Base-by-base conservation (phyloP, 2,113 vertebrate species). In the Leiothrix lutea region DNA sequence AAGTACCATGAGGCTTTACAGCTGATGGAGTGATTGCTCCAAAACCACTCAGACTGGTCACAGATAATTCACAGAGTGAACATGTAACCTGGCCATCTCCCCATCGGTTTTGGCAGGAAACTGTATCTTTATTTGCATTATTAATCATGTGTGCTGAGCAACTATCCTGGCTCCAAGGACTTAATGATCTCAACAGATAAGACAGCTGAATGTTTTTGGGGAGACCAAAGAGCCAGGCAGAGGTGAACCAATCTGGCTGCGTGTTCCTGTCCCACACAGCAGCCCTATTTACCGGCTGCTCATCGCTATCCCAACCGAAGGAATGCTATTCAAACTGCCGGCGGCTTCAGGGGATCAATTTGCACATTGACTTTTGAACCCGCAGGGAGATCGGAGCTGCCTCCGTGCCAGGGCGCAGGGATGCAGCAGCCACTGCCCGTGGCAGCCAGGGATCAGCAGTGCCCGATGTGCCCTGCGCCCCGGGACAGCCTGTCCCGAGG, bases 341-440 rank as follows among this genome's bases (percentile, higher is more conserved):
- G 57, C 8, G 0, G 61, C 77, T 84, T 15, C 7, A 67, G 80
- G 60, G 84, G 94, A 94, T 96, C 94, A 35, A 50, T 69, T 94
- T 94, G 73, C 86, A 89, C 25, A 0, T 71, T 78, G 92, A 80
- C 86, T 95, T 88, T 75, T 78, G 83, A 97, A 96, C 91, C 69
- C 3, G 0, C 25, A 5, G 69, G 67, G 53, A 94, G 77, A 94
- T 67, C 28, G 0, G 2, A 75, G 61, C 62, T n/a, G 79, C 86
- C 61, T 26, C 64, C 2, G 3, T 51, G 78, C 93, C 53, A 17
- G 48, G 58, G 28, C 54, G 12, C 45, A 15, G 42, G 33, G 36
- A 36, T 38, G 74, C 62, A 42, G 86, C 82, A 60, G 62, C 56
- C 17, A 6, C 58, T 3, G 25, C 70, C 67, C 40, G 2, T 0